Base-by-base conservation (phyloP, 2,797 vertebrate species). In the Lepus townsendii region DNA sequence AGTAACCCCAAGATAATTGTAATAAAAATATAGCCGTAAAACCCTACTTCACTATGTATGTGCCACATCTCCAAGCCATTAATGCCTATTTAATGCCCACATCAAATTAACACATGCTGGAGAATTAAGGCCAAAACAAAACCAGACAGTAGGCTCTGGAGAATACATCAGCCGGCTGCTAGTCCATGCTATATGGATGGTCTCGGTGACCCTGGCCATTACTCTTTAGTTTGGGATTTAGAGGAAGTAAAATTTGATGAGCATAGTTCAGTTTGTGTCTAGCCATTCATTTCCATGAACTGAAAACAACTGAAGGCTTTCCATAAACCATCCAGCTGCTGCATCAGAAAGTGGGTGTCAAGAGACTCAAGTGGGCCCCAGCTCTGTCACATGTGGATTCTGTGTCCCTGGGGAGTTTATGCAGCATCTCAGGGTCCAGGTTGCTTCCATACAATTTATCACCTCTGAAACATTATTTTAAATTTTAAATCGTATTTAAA, bases 401-500 rank as follows among this genome's bases (percentile, higher is more conserved):
- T 38, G 9, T 63, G 68, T 87, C 30, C 20, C 30, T 88, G n/a
- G 4, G 32, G 71, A 72, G 83, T 20, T 3, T 17, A 73, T 22
- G 2, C 4, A 52, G 38, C 27, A 63, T 80, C 68, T 90, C 47
- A 20, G 9, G 30, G 19, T 3, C 54, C 57, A 32, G n/a, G 75
- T 65, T 79, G 78, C 22, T 30, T 68, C 57, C 47, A 57, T 35
- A 76, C 27, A 95, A 77, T 60, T 88, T n/a, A 52, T 78, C 16
- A 27, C 30, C 38, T 84, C 52, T 26, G 27, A 30, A 75, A 83
- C 54, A 62, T 1, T 47, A 66, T 14, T 78, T 84, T 84, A 47
- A 50, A 35, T 85, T 68, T 93, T 26, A 85, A 83, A 62, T 95
- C 83, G 9, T 82, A 94, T 68, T 88, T 65, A 80, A 95, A 95